Evolutionary conservation across 1,140 invertebrate species (phyloP), one percentile per base, ranked within the genome.

Genomic region (Gryon sp.): DNA sequence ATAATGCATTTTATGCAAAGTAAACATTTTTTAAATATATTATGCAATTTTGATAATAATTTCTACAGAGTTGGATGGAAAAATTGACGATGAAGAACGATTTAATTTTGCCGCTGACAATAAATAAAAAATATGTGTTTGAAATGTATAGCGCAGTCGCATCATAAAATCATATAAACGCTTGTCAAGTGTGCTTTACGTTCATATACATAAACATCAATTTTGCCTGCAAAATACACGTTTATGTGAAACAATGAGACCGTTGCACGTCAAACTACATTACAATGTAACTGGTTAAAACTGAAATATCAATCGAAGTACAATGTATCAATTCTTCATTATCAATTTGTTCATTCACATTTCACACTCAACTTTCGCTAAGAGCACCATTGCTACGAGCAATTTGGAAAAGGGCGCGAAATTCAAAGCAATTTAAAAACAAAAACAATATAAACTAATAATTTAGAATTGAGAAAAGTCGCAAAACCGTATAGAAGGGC

Each of bases 71-170:
- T n/a, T n/a, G n/a, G n/a, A n/a, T n/a, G n/a, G n/a, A n/a, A n/a
- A n/a, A n/a, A n/a, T n/a, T n/a, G n/a, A 32, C n/a, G n/a, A 11
- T 32, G 9, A 12, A 34, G 14, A 34, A 11, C 14, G 11, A 12
- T 34, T 34, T 6, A 12, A 34, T n/a, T n/a, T n/a, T n/a, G n/a
- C n/a, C 43, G 92, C 93, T 94, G 83, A 57, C 57, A 57, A 65
- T 43, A 43, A 59, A 55, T 41, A 46, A 14, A 15, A 52, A 43
- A 45, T 53, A 11, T n/a, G 16, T 12, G 45, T 53, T 19, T 12
- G 32, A 43, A 32, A 66, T 32, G 30, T 9, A 14, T 59, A 55
- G 5, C 11, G 32, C 28, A 18, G 30, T 55, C 12, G 14, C 30
- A 46, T 72, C 50, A 36, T 62, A 72, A 72, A 53, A 59, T 62